A percentile compares a stretch with the other conserved stretches of the same genome.
Conservation (phyloP, 2,888 invertebrate species). For the Hesperia comma region DNA sequence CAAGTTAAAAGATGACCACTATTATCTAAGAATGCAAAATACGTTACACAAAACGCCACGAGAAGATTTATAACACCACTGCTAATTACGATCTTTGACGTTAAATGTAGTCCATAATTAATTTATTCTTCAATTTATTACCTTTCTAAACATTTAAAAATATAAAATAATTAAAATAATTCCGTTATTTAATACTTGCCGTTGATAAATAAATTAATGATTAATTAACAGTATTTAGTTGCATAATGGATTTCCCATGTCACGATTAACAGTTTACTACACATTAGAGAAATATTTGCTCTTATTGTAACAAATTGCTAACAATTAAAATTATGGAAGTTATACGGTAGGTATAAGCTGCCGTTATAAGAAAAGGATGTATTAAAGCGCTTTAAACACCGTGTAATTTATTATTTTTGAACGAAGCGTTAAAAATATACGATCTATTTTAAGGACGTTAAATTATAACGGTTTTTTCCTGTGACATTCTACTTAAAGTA, state of each 20-base stretch:
- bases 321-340: background rate
- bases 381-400: background rate
- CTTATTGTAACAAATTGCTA: background rate
- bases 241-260: conserved; percentile 25
- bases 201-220: background rate
- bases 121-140: background rate
- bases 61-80: too few species aligned
- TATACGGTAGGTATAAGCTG: background rate
- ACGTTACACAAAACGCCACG: too few species aligned
- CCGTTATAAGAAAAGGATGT: background rate
- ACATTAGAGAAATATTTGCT: conserved; percentile 1
- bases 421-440: too few species aligned
- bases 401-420: too few species aligned
- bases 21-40: too few species aligned
- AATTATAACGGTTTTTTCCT: too few species aligned
- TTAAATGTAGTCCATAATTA: background rate
- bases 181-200: conserved; percentile 7
- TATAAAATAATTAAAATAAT: background rate
- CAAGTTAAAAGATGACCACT: too few species aligned
- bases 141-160: too few species aligned
- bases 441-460: too few species aligned
- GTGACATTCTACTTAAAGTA: too few species aligned
- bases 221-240: conserved; percentile 13
- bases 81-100: too few species aligned
- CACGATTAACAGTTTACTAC: background rate